Percentiles rank a stretch among this genome's conserved stretches.
phyloP scores from a whole-genome alignment of 2,797 vertebrate genomes.

The Sphenodon punctatus region DNA sequence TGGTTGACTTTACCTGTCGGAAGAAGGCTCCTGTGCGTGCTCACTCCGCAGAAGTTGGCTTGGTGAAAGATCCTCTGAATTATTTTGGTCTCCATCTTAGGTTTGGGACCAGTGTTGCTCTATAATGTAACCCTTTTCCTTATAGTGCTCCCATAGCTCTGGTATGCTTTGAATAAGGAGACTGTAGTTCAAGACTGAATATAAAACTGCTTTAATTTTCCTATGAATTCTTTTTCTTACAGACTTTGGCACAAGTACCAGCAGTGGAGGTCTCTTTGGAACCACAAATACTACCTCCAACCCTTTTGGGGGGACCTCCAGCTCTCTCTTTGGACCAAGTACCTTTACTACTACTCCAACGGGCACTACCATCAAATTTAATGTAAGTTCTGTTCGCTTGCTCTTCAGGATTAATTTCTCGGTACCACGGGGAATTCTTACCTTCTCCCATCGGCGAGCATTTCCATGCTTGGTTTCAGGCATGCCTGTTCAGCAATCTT shows the following conservation, averaged over 20 bases:
- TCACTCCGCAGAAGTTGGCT: too few species aligned
- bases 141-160: not conserved
- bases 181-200: too few species aligned
- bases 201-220: not conserved
- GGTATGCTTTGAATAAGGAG: not conserved
- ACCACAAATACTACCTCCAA: constrained; percentile 90
- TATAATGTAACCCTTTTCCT: too few species aligned
- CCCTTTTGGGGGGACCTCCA: constrained; percentile 88
- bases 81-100: too few species aligned
- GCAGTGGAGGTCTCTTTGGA: constrained; percentile 91
- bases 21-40: too few species aligned
- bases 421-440: not conserved
- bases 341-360: constrained; percentile 87
- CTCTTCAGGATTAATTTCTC: fast-evolving
- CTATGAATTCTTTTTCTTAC: not conserved
- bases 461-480: too few species aligned
- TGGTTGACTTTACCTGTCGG: too few species aligned
- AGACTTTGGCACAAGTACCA: constrained; percentile 93
- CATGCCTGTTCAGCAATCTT: too few species aligned
- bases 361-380: constrained; percentile 94
- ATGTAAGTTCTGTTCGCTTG: constrained; percentile 77
- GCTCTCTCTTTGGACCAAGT: constrained; percentile 88
- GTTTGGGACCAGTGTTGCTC: too few species aligned
- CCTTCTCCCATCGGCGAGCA: too few species aligned
- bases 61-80: too few species aligned